Evolutionary conservation across 2,888 invertebrate species (phyloP).

Genomic region (Drosophila sordidula): DNA sequence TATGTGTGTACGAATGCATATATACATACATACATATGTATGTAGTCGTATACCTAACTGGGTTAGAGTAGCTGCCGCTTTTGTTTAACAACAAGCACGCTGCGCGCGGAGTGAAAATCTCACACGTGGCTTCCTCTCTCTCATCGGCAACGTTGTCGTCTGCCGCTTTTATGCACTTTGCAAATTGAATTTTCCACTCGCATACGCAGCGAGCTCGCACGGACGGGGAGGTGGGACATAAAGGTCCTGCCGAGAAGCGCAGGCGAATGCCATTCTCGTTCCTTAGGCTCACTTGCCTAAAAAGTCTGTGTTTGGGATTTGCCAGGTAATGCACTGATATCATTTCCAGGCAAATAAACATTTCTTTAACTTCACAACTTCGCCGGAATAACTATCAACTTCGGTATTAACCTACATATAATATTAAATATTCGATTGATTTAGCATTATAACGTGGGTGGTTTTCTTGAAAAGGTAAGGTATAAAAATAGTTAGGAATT

Average conservation of each 20-base stretch:
- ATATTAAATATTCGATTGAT: too few relatives aligned
- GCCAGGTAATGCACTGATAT: not conserved
- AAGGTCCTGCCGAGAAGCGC: conserved; percentile 18
- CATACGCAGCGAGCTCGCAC: conserved; percentile 50
- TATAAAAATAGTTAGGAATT: too few relatives aligned
- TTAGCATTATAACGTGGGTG: too few relatives aligned
- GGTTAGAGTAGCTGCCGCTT: conserved; percentile 56
- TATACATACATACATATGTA: not conserved
- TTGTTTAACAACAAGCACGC: conserved; percentile 74
- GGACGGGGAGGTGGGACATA: conserved; percentile 19
- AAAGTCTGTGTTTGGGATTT: not conserved
- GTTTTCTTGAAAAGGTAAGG: too few relatives aligned
- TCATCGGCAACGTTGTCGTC: conserved; percentile 33
- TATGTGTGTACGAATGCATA: too few relatives aligned
- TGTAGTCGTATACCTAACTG: conserved; percentile 10
- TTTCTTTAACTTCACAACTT: not conserved
- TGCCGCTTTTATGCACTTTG: conserved; percentile 76
- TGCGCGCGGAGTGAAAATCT: conserved; percentile 43
- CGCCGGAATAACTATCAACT: not conserved
- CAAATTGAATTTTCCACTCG: conserved; percentile 79
- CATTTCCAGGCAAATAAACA: conserved; percentile 4
- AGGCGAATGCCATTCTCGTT: conserved; percentile 28
- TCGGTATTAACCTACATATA: not conserved
- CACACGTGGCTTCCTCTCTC: conserved; percentile 57
- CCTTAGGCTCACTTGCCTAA: conserved; percentile 6